phyloP scores from a whole-genome alignment of 2,797 vertebrate genomes.

The Taenioides sp. region DNA sequence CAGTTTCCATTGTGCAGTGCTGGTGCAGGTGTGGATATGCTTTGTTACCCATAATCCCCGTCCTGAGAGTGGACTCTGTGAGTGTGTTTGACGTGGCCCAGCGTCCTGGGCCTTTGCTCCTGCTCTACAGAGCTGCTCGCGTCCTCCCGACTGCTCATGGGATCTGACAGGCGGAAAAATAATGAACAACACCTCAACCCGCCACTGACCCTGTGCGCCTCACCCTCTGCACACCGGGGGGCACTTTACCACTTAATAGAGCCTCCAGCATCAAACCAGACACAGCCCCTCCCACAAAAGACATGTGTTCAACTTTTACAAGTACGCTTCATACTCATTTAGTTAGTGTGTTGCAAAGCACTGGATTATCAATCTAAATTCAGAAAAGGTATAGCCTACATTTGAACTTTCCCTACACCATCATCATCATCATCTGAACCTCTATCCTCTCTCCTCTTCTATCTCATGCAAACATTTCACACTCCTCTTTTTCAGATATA shows the following conservation, averaged over 20 bases:
- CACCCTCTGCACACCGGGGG: constrained; percentile 86
- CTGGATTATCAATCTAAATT: neutral
- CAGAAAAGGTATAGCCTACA: neutral
- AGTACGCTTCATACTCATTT: neutral
- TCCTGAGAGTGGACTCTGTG: constrained; percentile 85
- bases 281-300: constrained; percentile 48
- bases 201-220: constrained; percentile 89
- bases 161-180: constrained; percentile 99
- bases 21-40: constrained; percentile 92
- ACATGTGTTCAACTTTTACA: constrained; percentile 48
- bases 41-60: constrained; percentile 94
- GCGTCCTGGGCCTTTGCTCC: constrained; percentile 86
- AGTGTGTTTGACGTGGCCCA: constrained; percentile 96
- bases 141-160: constrained; percentile 87
- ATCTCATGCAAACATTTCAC: no score
- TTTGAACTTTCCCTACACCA: neutral
- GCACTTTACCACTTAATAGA: constrained; percentile 93
- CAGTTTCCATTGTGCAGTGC: constrained; percentile 79
- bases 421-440: no score
- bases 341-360: neutral
- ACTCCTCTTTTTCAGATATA: no score
- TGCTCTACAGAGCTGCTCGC: constrained; percentile 87
- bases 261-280: constrained; percentile 81
- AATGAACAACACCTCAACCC: constrained; percentile 99
- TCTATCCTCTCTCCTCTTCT: no score